phyloP scores from a whole-genome alignment of 1,140 invertebrate species.

The Drosophila seguyi region DNA sequence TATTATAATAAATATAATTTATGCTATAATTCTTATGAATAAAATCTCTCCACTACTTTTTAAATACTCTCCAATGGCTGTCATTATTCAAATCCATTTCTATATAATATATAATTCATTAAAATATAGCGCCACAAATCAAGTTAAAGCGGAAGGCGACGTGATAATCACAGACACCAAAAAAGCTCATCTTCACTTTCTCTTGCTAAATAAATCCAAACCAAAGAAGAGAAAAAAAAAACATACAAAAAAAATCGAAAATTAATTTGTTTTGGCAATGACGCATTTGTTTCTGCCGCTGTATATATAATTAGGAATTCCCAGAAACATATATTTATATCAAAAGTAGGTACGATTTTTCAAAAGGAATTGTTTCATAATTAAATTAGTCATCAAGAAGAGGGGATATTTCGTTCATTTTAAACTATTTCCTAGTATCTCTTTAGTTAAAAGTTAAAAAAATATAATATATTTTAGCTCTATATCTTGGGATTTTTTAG shows the following conservation, averaged over 20 bases:
- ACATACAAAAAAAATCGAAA: constrained; percentile 7
- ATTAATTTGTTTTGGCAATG: constrained; percentile 20
- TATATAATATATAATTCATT: constrained; percentile 5
- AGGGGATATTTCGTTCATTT: not conserved
- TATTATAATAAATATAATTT: not conserved
- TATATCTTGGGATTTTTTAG: no score
- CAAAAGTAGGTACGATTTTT: not conserved
- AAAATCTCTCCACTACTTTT: not conserved
- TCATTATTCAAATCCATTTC: not conserved
- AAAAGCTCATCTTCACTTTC: constrained; percentile 38
- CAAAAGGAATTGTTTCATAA: not conserved
- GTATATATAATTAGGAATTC: constrained; percentile 26
- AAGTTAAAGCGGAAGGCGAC: constrained; percentile 26
- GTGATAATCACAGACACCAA: constrained; percentile 25
- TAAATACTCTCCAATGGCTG: not conserved
- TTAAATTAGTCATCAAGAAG: not conserved
- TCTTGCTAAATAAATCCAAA: constrained; percentile 33
- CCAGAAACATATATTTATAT: constrained; percentile 5
- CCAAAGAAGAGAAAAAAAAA: constrained; percentile 1
- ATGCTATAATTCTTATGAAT: not conserved
- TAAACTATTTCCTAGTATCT: not conserved
- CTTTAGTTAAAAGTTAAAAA: not conserved
- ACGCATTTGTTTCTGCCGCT: constrained; percentile 15
- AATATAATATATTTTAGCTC: no score
- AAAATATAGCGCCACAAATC: not conserved